Base-by-base conservation (phyloP, 2,888 invertebrate species). In the Chymomyza procnemis region DNA sequence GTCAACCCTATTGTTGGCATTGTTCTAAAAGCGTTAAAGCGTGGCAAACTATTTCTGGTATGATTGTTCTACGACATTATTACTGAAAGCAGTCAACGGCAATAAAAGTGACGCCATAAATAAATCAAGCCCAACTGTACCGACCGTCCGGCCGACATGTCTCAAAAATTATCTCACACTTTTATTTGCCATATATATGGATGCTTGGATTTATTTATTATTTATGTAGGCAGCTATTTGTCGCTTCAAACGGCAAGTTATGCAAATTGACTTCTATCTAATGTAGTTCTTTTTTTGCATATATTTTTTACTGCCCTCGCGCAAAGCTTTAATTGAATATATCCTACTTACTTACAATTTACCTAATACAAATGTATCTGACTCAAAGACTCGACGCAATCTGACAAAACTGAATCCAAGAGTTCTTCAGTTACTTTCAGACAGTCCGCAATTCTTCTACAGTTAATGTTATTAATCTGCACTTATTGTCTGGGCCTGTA, bases 301-400 rank as follows among this genome's bases (percentile, higher is more conserved):
- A 21, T 14, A 19, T 18, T 18, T 50, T n/a, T 50, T 3, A 4
- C 30, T n/a, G 56, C 26, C 56, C n/a, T 14, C 16, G 26, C 2
- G 19, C 19, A 50, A 50, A 19, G 22, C 64, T 64, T 41, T 64
- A 64, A 64, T 64, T 64, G 64, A 59, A 59, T 59, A 64, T 64
- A 64, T 64, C 64, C 64, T 64, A 59, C 12, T 26, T 5, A 26
- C 56, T 56, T 26, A 34, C 56, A 56, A 56, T n/a, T 56, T 26
- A 56, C 21, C 26, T 56, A 56, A 56, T 56, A 26, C 56, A 56
- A 56, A 56, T 56, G 56, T 56, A 26, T 26, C 30, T 22, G 56
- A 30, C 14, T 56, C 26, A 5, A 26, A 18, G 54, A 21, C 14
- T 22, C 22, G 54, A 12, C 14, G 54, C 50, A 19, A 50, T 18